Percentiles rank a stretch among this genome's conserved stretches.
Conservation (phyloP, 2,797 vertebrate genomes). For the Astyanax mexicanus region DNA sequence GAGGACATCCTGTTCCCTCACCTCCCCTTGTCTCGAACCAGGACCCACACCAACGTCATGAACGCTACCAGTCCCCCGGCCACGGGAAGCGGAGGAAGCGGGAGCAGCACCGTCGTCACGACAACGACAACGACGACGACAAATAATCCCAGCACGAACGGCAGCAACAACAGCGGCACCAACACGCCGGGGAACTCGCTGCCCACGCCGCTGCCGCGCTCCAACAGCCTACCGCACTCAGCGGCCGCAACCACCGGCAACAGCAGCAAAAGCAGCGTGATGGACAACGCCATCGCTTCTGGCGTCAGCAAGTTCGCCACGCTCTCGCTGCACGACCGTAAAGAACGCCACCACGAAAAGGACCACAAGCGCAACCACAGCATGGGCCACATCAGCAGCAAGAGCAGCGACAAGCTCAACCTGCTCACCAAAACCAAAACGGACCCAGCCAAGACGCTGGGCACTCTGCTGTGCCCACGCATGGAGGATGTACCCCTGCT, state of each 20-base stretch:
- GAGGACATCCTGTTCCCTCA: conserved; percentile 98
- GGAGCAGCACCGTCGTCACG: conserved; percentile 59
- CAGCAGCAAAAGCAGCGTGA: conserved; percentile 86
- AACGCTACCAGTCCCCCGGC: conserved; percentile 90
- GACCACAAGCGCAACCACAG: conserved; percentile 99
- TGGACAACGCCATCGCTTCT: conserved; percentile 90
- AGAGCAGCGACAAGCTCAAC: conserved; percentile 98
- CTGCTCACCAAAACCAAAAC: conserved; percentile 92
- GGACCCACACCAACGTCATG: conserved; percentile 98
- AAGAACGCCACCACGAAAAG: conserved; percentile 95
- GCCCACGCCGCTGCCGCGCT: conserved; percentile 89
- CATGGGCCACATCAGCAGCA: conserved; percentile 98
- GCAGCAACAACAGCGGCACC: conserved; percentile 82
- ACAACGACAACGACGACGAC: no score
- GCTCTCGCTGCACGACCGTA: conserved; percentile 94
- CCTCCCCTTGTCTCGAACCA: conserved; percentile 93
- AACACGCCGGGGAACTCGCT: conserved; percentile 83
- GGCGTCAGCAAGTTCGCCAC: conserved; percentile 97
- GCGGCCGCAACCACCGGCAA: conserved; percentile 84
- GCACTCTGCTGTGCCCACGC: conserved; percentile 92
- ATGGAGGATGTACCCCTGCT: conserved; percentile 98
- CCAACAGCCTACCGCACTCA: conserved; percentile 96
- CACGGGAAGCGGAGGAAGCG: conserved; percentile 80
- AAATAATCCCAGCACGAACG: conserved; percentile 78
- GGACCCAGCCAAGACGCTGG: conserved; percentile 96